phyloP scores from a whole-genome alignment of 23 tunicate species.

The Halocynthia roretzi region DNA sequence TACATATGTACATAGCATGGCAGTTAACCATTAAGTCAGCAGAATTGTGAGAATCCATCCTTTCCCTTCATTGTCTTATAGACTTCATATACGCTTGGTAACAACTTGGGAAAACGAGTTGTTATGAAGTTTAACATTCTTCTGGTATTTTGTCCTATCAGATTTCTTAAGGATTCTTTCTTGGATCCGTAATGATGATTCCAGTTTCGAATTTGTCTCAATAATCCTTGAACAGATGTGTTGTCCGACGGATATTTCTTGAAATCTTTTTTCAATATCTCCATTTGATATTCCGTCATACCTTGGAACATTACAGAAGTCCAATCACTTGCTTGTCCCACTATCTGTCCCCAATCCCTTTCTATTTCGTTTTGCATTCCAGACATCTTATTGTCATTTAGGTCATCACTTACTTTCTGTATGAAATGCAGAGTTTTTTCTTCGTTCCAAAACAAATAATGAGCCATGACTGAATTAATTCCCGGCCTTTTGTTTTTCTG shows the following conservation, averaged over 20 bases:
- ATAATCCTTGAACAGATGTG: neutral
- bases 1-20: too few relatives aligned
- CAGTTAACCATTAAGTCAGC: too few relatives aligned
- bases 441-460: too few relatives aligned
- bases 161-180: neutral
- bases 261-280: slow-evolving; percentile 2
- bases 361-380: too few relatives aligned
- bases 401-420: too few relatives aligned
- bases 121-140: neutral
- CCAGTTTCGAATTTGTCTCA: slow-evolving; percentile 11
- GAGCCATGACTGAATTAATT: too few relatives aligned
- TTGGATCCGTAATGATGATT: neutral
- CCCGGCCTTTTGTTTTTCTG: too few relatives aligned
- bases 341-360: too few relatives aligned
- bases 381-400: too few relatives aligned
- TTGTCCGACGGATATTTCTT: neutral
- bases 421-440: too few relatives aligned
- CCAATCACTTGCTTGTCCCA: neutral
- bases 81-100: neutral
- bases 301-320: neutral
- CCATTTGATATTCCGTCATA: neutral
- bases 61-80: neutral
- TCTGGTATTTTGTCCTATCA: neutral
- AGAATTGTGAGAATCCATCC: too few relatives aligned
- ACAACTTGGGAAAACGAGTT: neutral